Evolutionary conservation across 1,140 invertebrate genomes (phyloP).

Genomic region (Micrasema longulum): DNA sequence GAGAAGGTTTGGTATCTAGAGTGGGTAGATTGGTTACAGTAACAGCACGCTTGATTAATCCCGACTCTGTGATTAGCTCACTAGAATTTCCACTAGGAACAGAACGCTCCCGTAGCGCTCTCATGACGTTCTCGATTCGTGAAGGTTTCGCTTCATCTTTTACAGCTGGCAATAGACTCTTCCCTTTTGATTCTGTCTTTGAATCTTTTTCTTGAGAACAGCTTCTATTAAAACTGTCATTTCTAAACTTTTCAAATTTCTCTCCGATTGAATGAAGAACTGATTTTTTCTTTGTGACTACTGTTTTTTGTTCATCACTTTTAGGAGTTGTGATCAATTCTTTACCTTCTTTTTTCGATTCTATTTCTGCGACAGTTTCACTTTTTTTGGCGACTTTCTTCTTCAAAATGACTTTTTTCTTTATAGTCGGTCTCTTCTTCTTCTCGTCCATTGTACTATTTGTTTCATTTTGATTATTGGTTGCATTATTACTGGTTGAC

Average conservation of each 20-base stretch:
- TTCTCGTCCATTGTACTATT: slow-evolving; percentile 61
- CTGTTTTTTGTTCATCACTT: slow-evolving; percentile 63
- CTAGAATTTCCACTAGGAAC: slow-evolving; percentile 65
- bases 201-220: slow-evolving; percentile 63
- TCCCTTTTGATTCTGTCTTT: slow-evolving; percentile 47
- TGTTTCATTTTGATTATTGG: slow-evolving; percentile 34
- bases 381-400: slow-evolving; percentile 55
- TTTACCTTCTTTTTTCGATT: slow-evolving; percentile 12
- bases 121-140: slow-evolving; percentile 67
- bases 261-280: slow-evolving; percentile 74
- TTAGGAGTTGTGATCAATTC: slow-evolving; percentile 54
- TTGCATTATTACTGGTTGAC: no score
- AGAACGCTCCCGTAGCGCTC: slow-evolving; percentile 73
- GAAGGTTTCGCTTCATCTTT: slow-evolving; percentile 57
- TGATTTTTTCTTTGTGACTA: slow-evolving; percentile 68
- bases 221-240: slow-evolving; percentile 61
- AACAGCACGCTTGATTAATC: slow-evolving; percentile 74
- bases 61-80: slow-evolving; percentile 69
- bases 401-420: slow-evolving; percentile 64
- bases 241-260: slow-evolving; percentile 74
- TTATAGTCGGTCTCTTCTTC: slow-evolving; percentile 61
- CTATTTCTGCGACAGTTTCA: slow-evolving; percentile 50
- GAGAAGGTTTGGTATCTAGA: slow-evolving; percentile 59
- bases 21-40: slow-evolving; percentile 75
- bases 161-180: slow-evolving; percentile 53